Percentiles rank a stretch among this genome's conserved stretches.
Conservation (phyloP, 2,113 vertebrate species). For the Tachysurus fulvidraco region DNA sequence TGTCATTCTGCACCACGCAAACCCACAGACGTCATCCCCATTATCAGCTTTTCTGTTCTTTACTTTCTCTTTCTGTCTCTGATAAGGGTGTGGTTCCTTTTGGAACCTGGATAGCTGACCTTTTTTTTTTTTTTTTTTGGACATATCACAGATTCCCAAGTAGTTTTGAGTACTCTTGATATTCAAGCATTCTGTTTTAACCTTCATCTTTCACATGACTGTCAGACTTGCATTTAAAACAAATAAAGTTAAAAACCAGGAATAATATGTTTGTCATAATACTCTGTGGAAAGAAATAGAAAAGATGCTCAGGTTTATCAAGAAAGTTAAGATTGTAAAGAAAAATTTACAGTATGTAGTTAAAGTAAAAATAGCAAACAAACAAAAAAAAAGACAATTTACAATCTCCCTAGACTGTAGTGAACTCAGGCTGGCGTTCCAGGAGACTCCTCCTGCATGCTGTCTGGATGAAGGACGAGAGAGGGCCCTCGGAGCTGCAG, state of each 20-base stretch:
- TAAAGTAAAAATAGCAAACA: neutral
- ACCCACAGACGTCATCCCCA: conserved; percentile 11
- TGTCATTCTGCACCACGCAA: conserved; percentile 33
- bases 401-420: conserved; percentile 26
- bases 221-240: neutral
- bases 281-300: neutral
- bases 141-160: neutral
- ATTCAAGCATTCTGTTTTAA: neutral
- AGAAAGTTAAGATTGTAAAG: neutral
- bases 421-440: conserved; percentile 35
- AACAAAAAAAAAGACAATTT: neutral
- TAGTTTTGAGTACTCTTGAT: neutral
- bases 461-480: conserved; percentile 47
- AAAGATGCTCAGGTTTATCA: neutral
- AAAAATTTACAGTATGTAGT: neutral
- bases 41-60: conserved; percentile 40
- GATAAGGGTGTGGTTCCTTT: conserved; percentile 25
- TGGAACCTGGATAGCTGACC: conserved; percentile 6
- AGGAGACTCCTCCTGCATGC: conserved; percentile 35
- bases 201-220: neutral
- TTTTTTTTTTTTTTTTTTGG: neutral
- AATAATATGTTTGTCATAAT: neutral
- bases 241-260: conserved; percentile 16
- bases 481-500: conserved; percentile 27
- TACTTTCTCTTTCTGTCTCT: conserved; percentile 27